Evolutionary conservation across 2,888 invertebrate species (phyloP), one percentile per base, ranked within the genome.

Genomic region (Teleiodes luculella): DNA sequence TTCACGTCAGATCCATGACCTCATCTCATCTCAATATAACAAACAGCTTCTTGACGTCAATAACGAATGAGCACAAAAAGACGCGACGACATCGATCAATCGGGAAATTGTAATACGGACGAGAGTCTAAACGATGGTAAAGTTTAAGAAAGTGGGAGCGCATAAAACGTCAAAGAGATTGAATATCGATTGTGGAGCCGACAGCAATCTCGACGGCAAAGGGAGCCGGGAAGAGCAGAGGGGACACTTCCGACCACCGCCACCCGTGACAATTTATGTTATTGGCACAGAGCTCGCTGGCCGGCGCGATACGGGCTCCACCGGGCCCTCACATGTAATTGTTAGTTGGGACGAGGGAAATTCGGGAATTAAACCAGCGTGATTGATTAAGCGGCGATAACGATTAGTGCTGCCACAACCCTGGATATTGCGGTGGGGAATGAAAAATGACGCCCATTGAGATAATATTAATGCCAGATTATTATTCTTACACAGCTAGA

Each of bases 171-270:
- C 85, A 86, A 86, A 86, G 86, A 88, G 87, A 88, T 87, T 88
- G 88, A 88, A 86, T 88, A 88, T 88, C 86, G 88, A 88, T 88
- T 88, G 84, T 81, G 70, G 79, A 81, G 76, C 80, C 83, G 83
- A 83, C 83, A 80, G 84, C 86, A 81, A 86, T 86, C 79, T 79
- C 76, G 67, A 68, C 56, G 59, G 61, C 56, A 60, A 56, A 63
- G 54, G 62, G 64, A 49, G 52, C 50, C 39, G 60, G 48, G 53
- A 49, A 62, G 52, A 57, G 57, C 45, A 52, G 61, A 67, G 60
- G 66, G 70, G 71, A 64, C 71, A 76, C 78, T 82, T 84, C 83
- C 83, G 79, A 78, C 78, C 77, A 78, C 74, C 80, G 78, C 78
- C 77, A 78, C 74, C 80, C 79, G 81, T 79, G 83, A 86, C 85